Evolutionary conservation across 2,888 invertebrate genomes (phyloP), one percentile per base, ranked within the genome.

Genomic region (Sialis lutaria): DNA sequence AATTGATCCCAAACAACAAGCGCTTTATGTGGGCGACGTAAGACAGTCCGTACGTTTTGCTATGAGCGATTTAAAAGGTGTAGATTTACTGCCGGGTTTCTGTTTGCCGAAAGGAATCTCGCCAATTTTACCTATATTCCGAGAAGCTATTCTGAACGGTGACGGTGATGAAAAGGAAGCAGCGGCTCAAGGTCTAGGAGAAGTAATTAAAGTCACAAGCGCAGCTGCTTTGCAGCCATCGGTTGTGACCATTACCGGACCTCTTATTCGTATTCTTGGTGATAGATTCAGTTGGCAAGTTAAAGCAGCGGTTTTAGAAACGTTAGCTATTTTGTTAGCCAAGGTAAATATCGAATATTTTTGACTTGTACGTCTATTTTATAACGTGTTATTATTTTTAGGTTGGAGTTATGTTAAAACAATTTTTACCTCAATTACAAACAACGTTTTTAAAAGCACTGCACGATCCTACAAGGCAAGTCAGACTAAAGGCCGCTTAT

Each of bases 351-450:
- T 12, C 7, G 13, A 37, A 6, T n/a, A n/a, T n/a, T n/a, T n/a
- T n/a, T n/a, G n/a, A n/a, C 4, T 6, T 41, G 13, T 12, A 10
- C n/a, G 1, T 13, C 9, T 12, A 22, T 12, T 22, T 42, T 42
- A 7, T 13, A 42, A 42, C 30, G 2, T 22, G 13, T 12, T n/a
- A 8, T 41, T 41, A 41, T 22, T 31, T 59, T 13, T 60, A 88
- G 86, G 93, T 95, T 51, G 93, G 93, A 41, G 77, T 83, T 35
- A 85, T 92, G 82, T 68, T 98, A 64, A 95, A 95, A 65, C 96
- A 97, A 63, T 98, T 98, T 70, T 73, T 97, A 58, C 97, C 98
- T 2, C 98, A 98, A 68, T 75, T 98, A 37, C 97, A 97, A 72
- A 96, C 96, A 2, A 97, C 97, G 12, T 97, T 98, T 69, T 74